phyloP scores from a whole-genome alignment of 2,888 invertebrate species.

The Athalia circularis region DNA sequence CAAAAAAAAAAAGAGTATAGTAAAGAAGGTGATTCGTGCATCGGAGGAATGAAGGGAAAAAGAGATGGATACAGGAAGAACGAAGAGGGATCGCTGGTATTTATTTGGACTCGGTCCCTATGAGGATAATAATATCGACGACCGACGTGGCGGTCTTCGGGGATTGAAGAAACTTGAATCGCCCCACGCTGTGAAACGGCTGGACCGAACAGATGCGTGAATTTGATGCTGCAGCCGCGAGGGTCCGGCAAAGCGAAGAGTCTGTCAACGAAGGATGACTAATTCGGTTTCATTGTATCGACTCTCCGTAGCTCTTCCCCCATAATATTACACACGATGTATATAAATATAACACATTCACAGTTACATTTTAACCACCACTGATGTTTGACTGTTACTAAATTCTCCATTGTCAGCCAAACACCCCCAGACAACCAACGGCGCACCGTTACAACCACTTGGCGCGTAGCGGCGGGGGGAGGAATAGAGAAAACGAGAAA shows the following conservation, averaged over 20 bases:
- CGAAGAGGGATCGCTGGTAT: too few species aligned
- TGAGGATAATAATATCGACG: background rate
- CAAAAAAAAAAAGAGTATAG: background rate
- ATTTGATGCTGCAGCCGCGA: background rate
- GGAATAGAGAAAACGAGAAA: too few species aligned
- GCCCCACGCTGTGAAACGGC: slow-evolving; percentile 1
- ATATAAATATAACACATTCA: too few species aligned
- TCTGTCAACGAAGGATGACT: slow-evolving; percentile 41
- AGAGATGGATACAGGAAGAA: too few species aligned
- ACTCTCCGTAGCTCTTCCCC: background rate
- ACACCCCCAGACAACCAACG: background rate
- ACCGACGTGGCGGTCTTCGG: background rate
- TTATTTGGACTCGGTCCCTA: too few species aligned
- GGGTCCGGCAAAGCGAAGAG: slow-evolving; percentile 13
- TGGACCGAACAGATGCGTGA: slow-evolving; percentile 30
- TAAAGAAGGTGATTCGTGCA: too few species aligned
- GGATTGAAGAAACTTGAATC: background rate
- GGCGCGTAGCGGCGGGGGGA: too few species aligned
- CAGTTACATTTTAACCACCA: slow-evolving; percentile 7
- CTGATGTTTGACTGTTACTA: background rate
- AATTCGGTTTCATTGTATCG: slow-evolving; percentile 38
- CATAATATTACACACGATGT: background rate
- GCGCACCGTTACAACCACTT: background rate
- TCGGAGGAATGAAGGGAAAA: too few species aligned
- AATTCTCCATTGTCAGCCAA: background rate